These are phyloP conservation scores for Drosophila parvula DNA, from an alignment of 1,140 invertebrate genomes.

Conservation along the genomic window DNA sequence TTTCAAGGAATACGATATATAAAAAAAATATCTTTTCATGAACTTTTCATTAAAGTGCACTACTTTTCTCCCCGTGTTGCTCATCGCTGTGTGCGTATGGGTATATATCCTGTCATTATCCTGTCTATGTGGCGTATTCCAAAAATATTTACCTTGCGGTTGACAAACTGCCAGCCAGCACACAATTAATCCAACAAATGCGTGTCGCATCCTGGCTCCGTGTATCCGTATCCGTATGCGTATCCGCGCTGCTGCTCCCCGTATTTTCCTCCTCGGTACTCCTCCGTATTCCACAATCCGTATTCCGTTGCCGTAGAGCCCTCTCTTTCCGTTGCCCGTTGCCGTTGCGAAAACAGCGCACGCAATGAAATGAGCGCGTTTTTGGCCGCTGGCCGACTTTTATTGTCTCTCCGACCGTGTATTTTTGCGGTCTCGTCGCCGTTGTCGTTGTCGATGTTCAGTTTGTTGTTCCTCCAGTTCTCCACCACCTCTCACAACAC, in stretches of 20 bases:
- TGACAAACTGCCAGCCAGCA: conserved; percentile 81
- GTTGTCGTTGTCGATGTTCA: conserved; percentile 26
- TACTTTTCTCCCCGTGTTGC: not conserved
- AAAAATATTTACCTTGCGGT: conserved; percentile 83
- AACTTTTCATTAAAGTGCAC: too few relatives aligned
- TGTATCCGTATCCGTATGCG: conserved; percentile 26
- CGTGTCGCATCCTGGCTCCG: conserved; percentile 69
- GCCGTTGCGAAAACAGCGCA: conserved; percentile 74
- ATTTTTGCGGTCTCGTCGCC: conserved; percentile 38
- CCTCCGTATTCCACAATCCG: conserved; percentile 13
- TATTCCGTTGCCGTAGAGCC: conserved; percentile 15
- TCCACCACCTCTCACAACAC: conserved; percentile 11
- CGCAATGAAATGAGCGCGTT: conserved; percentile 80
- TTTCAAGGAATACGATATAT: too few relatives aligned
- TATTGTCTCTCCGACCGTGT: conserved; percentile 61
- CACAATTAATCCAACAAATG: conserved; percentile 83
- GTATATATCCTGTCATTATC: conserved; percentile 55
- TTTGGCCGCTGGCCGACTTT: conserved; percentile 77
- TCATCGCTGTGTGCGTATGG: conserved; percentile 3
- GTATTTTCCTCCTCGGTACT: conserved; percentile 1
- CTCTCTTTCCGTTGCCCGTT: conserved; percentile 1
- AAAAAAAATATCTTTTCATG: too few relatives aligned
- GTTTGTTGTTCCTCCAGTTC: conserved; percentile 36
- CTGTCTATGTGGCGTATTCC: conserved; percentile 48
- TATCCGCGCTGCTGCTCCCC: conserved; percentile 8